Evolutionary conservation across 2,113 vertebrate genomes (phyloP), one percentile per base, ranked within the genome.

Genomic region (Onychostruthus taczanowskii): DNA sequence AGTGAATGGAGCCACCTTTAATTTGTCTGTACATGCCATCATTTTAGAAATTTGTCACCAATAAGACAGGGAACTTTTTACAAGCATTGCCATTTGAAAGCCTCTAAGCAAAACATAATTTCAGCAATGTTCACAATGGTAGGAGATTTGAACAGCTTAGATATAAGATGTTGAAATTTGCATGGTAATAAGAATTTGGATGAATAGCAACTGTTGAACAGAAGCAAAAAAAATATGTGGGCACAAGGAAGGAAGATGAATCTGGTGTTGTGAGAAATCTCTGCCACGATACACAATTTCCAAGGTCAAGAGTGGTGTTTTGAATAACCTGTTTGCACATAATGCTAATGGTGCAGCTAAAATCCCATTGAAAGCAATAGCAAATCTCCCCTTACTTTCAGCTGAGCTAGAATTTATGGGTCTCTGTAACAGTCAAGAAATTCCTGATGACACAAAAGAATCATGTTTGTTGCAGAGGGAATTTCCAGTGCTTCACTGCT

Each of bases 111-210:
- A 90, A 92, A 85, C 90, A 88, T 76, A 72, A 92, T 96, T 96
- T 95, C 62, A 70, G 66, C 61, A n/a, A 55, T 31, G 77, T 72
- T 96, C 61, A 50, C 88, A 95, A 82, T 56, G 66, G 67, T 70
- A 88, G 49, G 87, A 96, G 94, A 95, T 96, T 92, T 63, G 88
- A 94, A 73, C 64, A 95, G 94, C 96, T 96, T 94, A 96, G 94
- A 89, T 93, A 89, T 66, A 89, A 79, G 91, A 89, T 94, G 93
- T 94, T 83, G 91, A 96, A 95, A 97, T 97, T 95, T 97, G 86
- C 96, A 97, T 95, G 95, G 93, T 94, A 97, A 97, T 96, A 84
- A 94, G 93, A 92, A 84, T 90, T 86, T n/a, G 52, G 68, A 81
- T 95, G 85, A 95, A 96, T 76, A 94, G 81, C 1, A 14, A 41